Percentiles rank a stretch among this genome's conserved stretches.
Evolutionary conservation across 1,140 invertebrate species (phyloP).

Genomic region (Scylla paramamosain): DNA sequence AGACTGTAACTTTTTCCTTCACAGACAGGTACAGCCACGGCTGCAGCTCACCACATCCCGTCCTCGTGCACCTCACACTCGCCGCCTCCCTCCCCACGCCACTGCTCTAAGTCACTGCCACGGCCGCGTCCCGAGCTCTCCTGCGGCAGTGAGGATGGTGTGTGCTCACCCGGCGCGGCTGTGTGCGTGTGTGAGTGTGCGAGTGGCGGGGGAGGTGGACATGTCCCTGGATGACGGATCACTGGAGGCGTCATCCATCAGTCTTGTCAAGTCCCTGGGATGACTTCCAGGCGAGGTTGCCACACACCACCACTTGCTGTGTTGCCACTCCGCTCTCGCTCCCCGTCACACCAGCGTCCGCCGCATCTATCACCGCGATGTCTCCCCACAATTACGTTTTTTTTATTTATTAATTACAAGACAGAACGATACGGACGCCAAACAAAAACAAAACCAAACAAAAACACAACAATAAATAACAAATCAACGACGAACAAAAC

Average conservation of each 20-base stretch:
- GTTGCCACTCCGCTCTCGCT: slow-evolving; percentile 32
- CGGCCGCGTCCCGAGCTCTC: slow-evolving; percentile 23
- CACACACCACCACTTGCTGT: slow-evolving; percentile 64
- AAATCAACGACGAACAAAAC: neutral
- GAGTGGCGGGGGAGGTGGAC: slow-evolving; percentile 73
- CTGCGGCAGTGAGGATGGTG: slow-evolving; percentile 28
- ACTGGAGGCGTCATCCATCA: slow-evolving; percentile 76
- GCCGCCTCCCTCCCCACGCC: neutral
- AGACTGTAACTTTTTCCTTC: neutral
- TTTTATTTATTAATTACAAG: neutral
- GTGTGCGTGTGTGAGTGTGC: slow-evolving; percentile 66
- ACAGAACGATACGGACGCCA: neutral
- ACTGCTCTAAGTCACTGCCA: slow-evolving; percentile 17
- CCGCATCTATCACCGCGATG: neutral
- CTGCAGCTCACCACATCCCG: neutral
- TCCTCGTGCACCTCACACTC: neutral
- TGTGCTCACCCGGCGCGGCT: slow-evolving; percentile 57
- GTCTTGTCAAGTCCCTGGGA: slow-evolving; percentile 74
- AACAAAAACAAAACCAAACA: neutral
- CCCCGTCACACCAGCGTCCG: neutral
- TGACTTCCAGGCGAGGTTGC: slow-evolving; percentile 72
- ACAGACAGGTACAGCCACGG: neutral
- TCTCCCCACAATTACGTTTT: neutral
- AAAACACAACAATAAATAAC: neutral
- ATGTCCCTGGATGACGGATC: slow-evolving; percentile 74